Evolutionary conservation across 2,113 vertebrate genomes (phyloP), one percentile per base, ranked within the genome.

Genomic region (Dolichotis patagonum): DNA sequence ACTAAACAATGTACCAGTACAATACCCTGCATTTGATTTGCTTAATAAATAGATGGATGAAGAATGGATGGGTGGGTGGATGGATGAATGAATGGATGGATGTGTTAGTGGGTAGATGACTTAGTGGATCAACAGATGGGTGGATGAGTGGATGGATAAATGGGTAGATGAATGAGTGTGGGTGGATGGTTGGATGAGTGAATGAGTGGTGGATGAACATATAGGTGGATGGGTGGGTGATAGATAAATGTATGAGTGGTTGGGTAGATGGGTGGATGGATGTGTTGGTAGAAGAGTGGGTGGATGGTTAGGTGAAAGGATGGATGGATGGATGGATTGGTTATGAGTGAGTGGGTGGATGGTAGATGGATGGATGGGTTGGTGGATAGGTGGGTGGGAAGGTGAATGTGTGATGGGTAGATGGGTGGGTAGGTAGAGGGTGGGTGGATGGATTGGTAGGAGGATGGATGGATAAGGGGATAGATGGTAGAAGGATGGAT

Each of bases 331-430:
- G 32, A 7, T 67, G 28, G 14, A 35, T 35, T 5, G 5, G 11
- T 67, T 4, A 0, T 91, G 46, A 12, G 4, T 56, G 11, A 7
- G 0, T 49, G 14, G 3, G 7, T 52, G 24, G 1, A 7, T 52
- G 28, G 46, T 12, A 4, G 11, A 14, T 43, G 41, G 11, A 1
- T 78, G 14, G 13, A 8, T 75, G 12, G 41, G 0, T 75, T 41
- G 24, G 0, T 43, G 11, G 24, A 16, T 75, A 3, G 24, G 28
- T 46, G 38, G 22, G 2, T 75, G 41, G 24, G 52, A 52, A 11
- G 52, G 11, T 77, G 5, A 43, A 1, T 77, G 13, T n/a, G n/a
- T n/a, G n/a, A 77, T 46, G 12, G 26, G 14, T 71, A 32, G n/a
- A 3, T 38, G n/a, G 7, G 8, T 71, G n/a, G 20, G 5, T 38